Evolutionary conservation across 2,888 invertebrate species (phyloP).

Genomic region (Xestia ashworthii): DNA sequence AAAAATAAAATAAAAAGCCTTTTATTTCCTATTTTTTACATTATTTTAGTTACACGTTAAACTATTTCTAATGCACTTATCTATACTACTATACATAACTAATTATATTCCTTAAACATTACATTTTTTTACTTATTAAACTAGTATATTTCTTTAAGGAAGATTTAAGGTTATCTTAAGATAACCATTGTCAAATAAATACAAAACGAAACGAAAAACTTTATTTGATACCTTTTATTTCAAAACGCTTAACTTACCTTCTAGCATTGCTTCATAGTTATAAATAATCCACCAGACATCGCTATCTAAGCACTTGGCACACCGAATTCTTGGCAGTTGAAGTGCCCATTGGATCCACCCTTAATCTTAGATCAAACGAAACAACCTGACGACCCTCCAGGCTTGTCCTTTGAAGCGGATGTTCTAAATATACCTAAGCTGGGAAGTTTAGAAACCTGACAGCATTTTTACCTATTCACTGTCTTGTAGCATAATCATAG

Average conservation of each 20-base stretch:
- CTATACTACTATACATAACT: no score
- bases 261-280: background rate
- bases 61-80: no score
- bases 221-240: background rate
- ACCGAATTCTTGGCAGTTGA: conserved; percentile 25
- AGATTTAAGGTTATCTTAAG: no score
- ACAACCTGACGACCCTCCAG: conserved; percentile 14
- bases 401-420: conserved; percentile 17
- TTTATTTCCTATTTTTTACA: no score
- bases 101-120: no score
- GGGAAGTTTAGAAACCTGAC: conserved; percentile 2
- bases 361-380: conserved; percentile 53
- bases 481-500: background rate
- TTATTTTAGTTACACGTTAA: no score
- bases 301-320: conserved; percentile 11
- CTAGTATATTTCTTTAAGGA: no score
- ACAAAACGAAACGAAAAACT: background rate
- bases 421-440: background rate
- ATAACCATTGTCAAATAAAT: no score
- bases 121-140: no score
- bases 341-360: conserved; percentile 26
- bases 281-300: conserved; percentile 2
- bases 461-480: background rate
- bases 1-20: no score
- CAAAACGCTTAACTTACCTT: background rate